Base-by-base conservation (phyloP, 2,888 invertebrate genomes). In the Danaus chrysippus region DNA sequence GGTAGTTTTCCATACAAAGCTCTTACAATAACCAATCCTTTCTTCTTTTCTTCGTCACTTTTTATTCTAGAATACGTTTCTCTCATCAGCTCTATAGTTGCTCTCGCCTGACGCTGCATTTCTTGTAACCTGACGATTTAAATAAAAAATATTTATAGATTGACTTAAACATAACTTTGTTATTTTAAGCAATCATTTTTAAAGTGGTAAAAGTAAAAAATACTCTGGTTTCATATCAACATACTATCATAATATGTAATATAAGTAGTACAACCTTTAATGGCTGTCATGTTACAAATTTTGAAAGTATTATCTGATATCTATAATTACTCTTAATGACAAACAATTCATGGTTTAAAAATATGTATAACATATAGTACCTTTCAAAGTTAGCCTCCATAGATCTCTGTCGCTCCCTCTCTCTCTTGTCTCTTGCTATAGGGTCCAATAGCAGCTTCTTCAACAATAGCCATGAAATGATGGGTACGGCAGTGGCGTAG, bases 401-500 rank as follows among this genome's bases (percentile, higher is more conserved):
- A 49, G 95, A 94, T 70, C 95, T 94, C 74, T 96, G 95, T n/a
- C 95, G 92, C 68, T 97, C 95, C 49, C 95, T 93, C 58, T 94
- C 93, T 73, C 95, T 94, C 68, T 95, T 94, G 68, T 96, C 95
- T 60, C 93, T 92, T 1, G 95, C 91, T 75, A 97, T 95, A 0
- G 97, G 97, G 72, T 97, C 97, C 13, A 99, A 93, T 12, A 98
- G 90, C 0, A 97, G 92, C 73, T 96, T 96, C 83, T 97, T 98
- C 0, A 98, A 91, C 0, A 96, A 86, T 59, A 96, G 89, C 93
- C 96, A 97, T 1, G 94, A 93, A 43, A 97, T 91, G 12, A 98
- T 69, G 0, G 99, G 98, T n/a, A 96, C 93, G 0, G 97, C 90
- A 0, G 98, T 97, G 11, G 98, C 98, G 81, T 99, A 99, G 82